Base-by-base conservation (phyloP, 2,888 invertebrate genomes). In the Lordiphosa fenestrarum region DNA sequence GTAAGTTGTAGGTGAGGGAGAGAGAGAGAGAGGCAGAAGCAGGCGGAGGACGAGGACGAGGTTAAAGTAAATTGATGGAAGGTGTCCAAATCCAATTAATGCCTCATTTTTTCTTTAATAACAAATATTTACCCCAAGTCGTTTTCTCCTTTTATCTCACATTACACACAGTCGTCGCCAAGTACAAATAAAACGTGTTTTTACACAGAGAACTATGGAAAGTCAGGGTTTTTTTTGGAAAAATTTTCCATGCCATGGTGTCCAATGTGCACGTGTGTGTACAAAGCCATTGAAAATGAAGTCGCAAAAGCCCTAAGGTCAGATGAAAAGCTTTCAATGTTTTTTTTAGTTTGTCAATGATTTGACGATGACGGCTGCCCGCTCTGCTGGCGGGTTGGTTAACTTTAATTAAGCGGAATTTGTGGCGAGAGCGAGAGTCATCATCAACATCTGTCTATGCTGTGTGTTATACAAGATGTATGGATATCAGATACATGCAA, bases 171-270 rank as follows among this genome's bases (percentile, higher is more conserved):
- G 15, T 15, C 15, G 25, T 25, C 6, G 25, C 25, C 25, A 54
- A 54, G 41, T 61, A 61, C 65, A 71, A 74, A 74, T 73, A 74
- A 61, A 74, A 69, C 57, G 53, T 66, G 62, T 67, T 61, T 46
- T 15, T 12, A 12, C 12, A 15, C 37, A 12, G 25, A 59, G 35
- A 13, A 57, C 30, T 37, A 30, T 30, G 30, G 7, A 30, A 30
- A 30, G 30, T 30, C 30, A 30, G 9, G 21, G 54, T 47, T 35
- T 21, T 38, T 48, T 40, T 44, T 54, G 46, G 41, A 23, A 62
- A 73, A 74, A 72, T 74, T 67, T 67, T 59, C 68, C 72, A 69
- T 66, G 63, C 25, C 25, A 4, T 25, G 25, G 1, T 7, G 15
- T 15, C 15, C 25, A 25, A 25, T 25, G 25, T 25, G 6, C 25